Base-by-base conservation (phyloP, 2,888 invertebrate genomes). In the Meganola albula region DNA sequence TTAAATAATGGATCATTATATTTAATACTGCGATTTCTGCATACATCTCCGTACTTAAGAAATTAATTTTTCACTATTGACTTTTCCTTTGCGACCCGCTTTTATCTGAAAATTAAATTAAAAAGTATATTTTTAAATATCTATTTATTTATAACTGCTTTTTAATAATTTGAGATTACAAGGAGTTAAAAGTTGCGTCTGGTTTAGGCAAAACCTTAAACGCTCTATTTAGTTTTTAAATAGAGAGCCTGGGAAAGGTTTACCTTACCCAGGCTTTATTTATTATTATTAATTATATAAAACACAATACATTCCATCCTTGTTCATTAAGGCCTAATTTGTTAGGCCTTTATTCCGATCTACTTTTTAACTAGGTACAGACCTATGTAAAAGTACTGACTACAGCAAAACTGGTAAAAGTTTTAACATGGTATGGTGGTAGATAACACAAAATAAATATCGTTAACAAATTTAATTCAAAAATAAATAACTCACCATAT, bases 271-370 rank as follows among this genome's bases (percentile, higher is more conserved):
- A 35, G 35, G 35, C 31, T 35, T 35, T 36, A 31, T 37, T 37
- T 37, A 34, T 37, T 37, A 29, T 37, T 34, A 37, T 37, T 37
- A 30, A 34, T 34, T 37, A 34, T 34, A 37, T 34, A 37, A 34
- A 37, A 29, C 34, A 37, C 37, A 37, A 37, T 33, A 33, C 28
- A 33, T 33, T 33, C 28, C 34, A 37, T 37, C 37, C 34, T 37
- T 37, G 34, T 37, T 34, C 37, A 37, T 37, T 37, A 37, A 37
- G 34, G 34, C 37, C 37, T 35, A 35, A 38, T 38, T 35, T 35
- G 37, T 38, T 38, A 38, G 38, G 35, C 34, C 35, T 35, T 35
- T 38, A 35, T 38, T 38, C 35, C 38, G 35, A 38, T 34, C 35
- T 38, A 38, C 35, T 38, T 38, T 37, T 37, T 29, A 34, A 37